Percentiles rank a stretch among this genome's conserved stretches.
Evolutionary conservation across 2,113 vertebrate genomes (phyloP).

Genomic region (Oophaga pumilio): DNA sequence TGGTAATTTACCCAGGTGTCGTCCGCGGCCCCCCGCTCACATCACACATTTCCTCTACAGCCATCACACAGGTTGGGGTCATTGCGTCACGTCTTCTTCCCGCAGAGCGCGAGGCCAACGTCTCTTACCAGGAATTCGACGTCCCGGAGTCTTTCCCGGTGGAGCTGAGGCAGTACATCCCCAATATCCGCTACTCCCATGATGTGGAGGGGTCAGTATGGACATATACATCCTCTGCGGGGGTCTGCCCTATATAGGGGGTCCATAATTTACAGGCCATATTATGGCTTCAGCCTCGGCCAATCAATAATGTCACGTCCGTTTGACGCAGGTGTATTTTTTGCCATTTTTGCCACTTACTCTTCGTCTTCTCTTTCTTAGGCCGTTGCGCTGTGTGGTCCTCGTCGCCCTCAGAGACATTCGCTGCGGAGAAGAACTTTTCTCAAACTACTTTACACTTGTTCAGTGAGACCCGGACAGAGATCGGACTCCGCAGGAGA

Average conservation of each 20-base stretch:
- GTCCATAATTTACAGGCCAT: too few relatives aligned
- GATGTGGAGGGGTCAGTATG: slow-evolving; percentile 72
- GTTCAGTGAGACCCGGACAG: slow-evolving; percentile 70
- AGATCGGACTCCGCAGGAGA: neutral
- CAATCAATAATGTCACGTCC: too few relatives aligned
- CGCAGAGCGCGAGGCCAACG: slow-evolving; percentile 83
- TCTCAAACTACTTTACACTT: slow-evolving; percentile 95
- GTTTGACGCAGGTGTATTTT: too few relatives aligned
- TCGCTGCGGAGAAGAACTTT: slow-evolving; percentile 85
- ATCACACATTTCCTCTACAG: too few relatives aligned
- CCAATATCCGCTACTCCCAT: slow-evolving; percentile 84
- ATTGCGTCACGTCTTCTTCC: neutral
- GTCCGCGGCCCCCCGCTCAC: too few relatives aligned
- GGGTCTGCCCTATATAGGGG: too few relatives aligned
- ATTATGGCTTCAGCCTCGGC: too few relatives aligned
- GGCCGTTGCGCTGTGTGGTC: slow-evolving; percentile 83
- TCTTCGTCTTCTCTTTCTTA: slow-evolving; percentile 57
- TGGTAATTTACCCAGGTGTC: slow-evolving; percentile 63
- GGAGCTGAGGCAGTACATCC: slow-evolving; percentile 86
- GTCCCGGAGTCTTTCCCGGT: slow-evolving; percentile 83
- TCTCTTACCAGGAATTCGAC: slow-evolving; percentile 94
- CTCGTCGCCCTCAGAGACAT: slow-evolving; percentile 86
- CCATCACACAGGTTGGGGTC: too few relatives aligned
- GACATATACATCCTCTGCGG: neutral
- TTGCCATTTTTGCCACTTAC: too few relatives aligned